These are phyloP conservation scores for Diuraphis noxia DNA, from an alignment of 1,140 invertebrate genomes.

Conservation along the genomic window DNA sequence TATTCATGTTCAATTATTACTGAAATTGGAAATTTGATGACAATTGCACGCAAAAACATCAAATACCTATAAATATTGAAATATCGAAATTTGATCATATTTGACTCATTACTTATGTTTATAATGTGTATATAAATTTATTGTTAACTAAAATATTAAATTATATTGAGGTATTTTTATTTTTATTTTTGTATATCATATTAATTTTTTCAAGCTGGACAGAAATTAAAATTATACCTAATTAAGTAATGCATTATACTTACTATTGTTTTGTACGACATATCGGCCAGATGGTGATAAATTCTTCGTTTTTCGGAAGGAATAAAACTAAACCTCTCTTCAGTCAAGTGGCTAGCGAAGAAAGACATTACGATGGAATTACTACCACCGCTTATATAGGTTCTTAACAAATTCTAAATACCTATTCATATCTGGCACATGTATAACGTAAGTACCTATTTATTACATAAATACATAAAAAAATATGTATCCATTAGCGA, in stretches of 20 bases:
- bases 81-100: no score
- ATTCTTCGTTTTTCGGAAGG: neutral
- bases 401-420: neutral
- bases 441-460: neutral
- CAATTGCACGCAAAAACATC: no score
- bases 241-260: neutral
- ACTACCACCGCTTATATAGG: neutral
- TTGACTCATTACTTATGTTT: no score
- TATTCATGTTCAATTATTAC: no score
- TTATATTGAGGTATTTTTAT: no score
- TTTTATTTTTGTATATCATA: no score
- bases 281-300: neutral
- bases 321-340: neutral
- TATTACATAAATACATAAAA: neutral
- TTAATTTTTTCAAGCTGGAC: neutral
- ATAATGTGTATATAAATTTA: no score
- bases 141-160: no score
- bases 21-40: no score
- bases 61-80: no score
- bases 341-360: neutral
- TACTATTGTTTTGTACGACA: constrained; percentile 10
- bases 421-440: neutral
- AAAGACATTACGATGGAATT: neutral
- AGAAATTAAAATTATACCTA: neutral
- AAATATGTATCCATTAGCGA: neutral